Conservation (phyloP, 1,140 invertebrate species). For the Branchinecta lynchi region DNA sequence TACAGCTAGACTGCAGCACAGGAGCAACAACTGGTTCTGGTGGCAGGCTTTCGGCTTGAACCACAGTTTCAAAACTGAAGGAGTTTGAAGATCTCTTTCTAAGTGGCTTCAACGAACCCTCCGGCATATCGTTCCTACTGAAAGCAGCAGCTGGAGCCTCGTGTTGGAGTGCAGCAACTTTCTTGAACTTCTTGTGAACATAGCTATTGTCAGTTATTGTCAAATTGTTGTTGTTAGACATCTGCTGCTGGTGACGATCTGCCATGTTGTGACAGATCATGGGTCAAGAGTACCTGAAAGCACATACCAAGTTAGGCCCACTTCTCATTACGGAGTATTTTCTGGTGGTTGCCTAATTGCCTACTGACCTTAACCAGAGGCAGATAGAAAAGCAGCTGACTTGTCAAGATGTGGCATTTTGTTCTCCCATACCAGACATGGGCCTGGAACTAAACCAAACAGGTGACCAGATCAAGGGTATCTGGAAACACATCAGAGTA, state of each 20-base stretch:
- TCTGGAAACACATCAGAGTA: too few species aligned
- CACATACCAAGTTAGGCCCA: too few species aligned
- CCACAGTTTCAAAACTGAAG: not conserved
- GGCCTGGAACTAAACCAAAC: too few species aligned
- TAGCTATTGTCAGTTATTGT: constrained; percentile 38
- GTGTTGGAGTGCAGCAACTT: constrained; percentile 31
- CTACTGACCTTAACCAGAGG: too few species aligned
- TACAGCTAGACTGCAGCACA: not conserved
- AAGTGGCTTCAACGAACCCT: not conserved
- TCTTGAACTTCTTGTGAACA: constrained; percentile 80
- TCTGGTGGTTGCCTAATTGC: too few species aligned
- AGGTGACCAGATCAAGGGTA: too few species aligned
- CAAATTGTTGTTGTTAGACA: not conserved
- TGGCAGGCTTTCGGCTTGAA: not conserved
- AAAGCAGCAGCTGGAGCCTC: not conserved
- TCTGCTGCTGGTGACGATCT: not conserved
- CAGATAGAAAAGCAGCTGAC: too few species aligned
- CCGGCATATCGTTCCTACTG: not conserved
- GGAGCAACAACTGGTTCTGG: not conserved
- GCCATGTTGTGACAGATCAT: too few species aligned
- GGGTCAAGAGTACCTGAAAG: too few species aligned
- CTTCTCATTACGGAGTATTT: too few species aligned
- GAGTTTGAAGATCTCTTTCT: constrained; percentile 1
- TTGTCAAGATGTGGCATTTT: too few species aligned
- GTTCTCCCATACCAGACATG: too few species aligned